A percentile compares a stretch with the other conserved stretches of the same genome.
These are phyloP conservation scores for Anarsia innoxiella DNA, from an alignment of 2,888 invertebrate species.

Conservation along the genomic window DNA sequence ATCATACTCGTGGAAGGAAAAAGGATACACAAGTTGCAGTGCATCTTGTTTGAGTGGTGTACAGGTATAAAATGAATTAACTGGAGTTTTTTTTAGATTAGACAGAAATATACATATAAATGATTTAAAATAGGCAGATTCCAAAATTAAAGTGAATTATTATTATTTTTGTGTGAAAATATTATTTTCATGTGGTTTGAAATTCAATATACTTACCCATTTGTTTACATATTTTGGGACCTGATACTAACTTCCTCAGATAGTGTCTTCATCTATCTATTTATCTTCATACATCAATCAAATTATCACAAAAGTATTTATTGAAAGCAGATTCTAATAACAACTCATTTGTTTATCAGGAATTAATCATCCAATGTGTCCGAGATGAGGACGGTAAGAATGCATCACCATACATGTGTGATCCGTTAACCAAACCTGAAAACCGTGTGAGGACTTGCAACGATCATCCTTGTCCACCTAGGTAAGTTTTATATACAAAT, in stretches of 20 bases:
- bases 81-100: neutral
- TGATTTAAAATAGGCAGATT: too few species aligned
- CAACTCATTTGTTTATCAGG: too few species aligned
- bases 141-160: too few species aligned
- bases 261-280: too few species aligned
- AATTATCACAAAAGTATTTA: too few species aligned
- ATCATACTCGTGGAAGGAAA: conserved; percentile 91
- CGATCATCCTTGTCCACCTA: conserved; percentile 95
- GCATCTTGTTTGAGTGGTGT: conserved; percentile 94
- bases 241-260: too few species aligned
- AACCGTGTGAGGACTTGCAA: conserved; percentile 93
- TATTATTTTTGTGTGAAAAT: too few species aligned
- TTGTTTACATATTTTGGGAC: too few species aligned
- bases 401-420: conserved; percentile 91
- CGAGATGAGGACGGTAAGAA: conserved; percentile 90
- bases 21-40: conserved; percentile 94
- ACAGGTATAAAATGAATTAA: conserved; percentile 40
- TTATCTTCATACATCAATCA: too few species aligned
- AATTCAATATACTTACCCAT: too few species aligned
- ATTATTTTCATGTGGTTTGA: too few species aligned
- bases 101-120: neutral
- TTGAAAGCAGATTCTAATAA: too few species aligned
- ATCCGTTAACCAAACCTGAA: conserved; percentile 90
- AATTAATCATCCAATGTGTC: conserved; percentile 91
- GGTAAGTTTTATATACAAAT: conserved; percentile 69